Evolutionary conservation across 2,797 vertebrate genomes (phyloP), one percentile per base, ranked within the genome.

Genomic region (Sternotherus odoratus): DNA sequence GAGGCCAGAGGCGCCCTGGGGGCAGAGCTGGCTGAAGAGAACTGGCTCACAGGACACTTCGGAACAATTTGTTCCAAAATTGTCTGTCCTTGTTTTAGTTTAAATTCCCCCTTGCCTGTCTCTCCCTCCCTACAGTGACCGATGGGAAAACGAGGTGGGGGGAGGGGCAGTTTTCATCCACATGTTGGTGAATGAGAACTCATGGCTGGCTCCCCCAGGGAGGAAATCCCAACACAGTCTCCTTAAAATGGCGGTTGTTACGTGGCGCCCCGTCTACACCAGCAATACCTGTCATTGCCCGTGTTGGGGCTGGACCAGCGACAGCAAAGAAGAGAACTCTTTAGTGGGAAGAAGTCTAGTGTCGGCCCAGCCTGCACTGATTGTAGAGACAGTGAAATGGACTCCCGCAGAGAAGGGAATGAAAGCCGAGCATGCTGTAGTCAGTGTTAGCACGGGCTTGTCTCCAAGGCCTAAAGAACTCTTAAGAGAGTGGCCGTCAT

Each of bases 351-450:
- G 53, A 23, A 43, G 36, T 24, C 26, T 91, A 57, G 6, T 0
- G 0, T 16, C 49, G 23, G 46, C 39, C 51, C 39, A 80, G 6
- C 48, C 19, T 36, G 0, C 1, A 2, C 21, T 26, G 3, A 0
- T 4, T 2, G 5, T 13, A 2, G 7, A 88, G 24, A 16, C 8
- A 24, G 66, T 72, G 66, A 72, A 17, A 12, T 72, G 12, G 19
- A 33, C 24, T 19, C 1, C 1, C 7, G 28, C 56, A 75, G 28
- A 92, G 28, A 23, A 90, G 87, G 82, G 90, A 13, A 43, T 36
- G 53, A 24, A 89, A 30, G 33, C 36, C 17, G 5, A 85, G 2
- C 46, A 48, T 30, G 57, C 57, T 60, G 30, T 33, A 33, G 16
- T 33, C 57, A 36, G 54, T 26, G 9, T 77, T 19, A 8, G 6